These are phyloP conservation scores for Tetragonula clypearis DNA, from an alignment of 1,140 invertebrate species.

Conservation along the genomic window DNA sequence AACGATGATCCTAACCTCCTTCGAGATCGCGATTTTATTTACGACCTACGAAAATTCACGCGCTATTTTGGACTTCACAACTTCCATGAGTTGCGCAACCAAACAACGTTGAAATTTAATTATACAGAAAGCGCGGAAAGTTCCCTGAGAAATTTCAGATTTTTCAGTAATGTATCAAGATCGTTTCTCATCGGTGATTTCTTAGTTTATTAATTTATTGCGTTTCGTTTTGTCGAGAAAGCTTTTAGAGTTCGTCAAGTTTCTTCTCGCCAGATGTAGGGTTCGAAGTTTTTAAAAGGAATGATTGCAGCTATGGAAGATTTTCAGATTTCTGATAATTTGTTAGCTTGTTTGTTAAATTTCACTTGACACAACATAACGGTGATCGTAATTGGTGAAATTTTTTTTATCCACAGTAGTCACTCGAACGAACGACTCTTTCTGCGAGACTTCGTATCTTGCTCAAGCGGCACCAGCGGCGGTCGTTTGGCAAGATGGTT, in stretches of 20 bases:
- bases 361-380: not conserved
- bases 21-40: conserved; percentile 1
- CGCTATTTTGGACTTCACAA: not conserved
- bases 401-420: conserved; percentile 81
- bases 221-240: no score
- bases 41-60: not conserved
- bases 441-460: conserved; percentile 95
- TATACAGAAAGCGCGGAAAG: no score
- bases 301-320: not conserved
- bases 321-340: not conserved
- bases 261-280: no score
- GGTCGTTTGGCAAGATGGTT: conserved; percentile 96
- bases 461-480: conserved; percentile 92
- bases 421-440: conserved; percentile 97
- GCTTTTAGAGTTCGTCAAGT: not conserved
- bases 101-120: not conserved
- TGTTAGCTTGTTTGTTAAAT: not conserved
- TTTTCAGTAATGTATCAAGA: no score
- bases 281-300: not conserved
- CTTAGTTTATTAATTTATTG: no score
- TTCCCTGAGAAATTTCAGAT: no score
- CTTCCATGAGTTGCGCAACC: no score
- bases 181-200: no score
- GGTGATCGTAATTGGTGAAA: not conserved
- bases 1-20: conserved; percentile 43